Conservation (phyloP, 2,113 vertebrate genomes). For the Amphiprion ocellaris region DNA sequence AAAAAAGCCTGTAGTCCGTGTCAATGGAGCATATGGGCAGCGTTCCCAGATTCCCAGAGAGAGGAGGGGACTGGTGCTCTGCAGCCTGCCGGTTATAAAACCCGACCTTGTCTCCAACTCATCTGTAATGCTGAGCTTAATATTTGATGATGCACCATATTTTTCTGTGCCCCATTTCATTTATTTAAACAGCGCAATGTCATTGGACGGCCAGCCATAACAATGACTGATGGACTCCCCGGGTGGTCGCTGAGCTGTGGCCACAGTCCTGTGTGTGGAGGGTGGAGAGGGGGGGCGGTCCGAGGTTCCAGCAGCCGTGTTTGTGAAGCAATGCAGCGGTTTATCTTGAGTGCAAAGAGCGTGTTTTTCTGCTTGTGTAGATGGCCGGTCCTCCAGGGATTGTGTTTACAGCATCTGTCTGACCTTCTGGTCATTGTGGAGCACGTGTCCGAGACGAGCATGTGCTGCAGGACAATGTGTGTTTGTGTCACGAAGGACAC, state of each 20-base stretch:
- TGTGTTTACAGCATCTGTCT: conserved; percentile 53
- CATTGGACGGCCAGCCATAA: conserved; percentile 51
- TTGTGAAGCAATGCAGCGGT: conserved; percentile 38
- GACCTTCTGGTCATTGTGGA: conserved; percentile 48
- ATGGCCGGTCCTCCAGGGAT: conserved; percentile 27
- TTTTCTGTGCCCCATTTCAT: conserved; percentile 58
- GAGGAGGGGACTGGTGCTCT: conserved; percentile 22
- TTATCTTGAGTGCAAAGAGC: conserved; percentile 56
- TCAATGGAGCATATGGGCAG: conserved; percentile 49
- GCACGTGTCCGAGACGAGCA: not conserved
- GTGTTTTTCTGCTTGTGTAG: not conserved
- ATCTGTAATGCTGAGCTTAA: conserved; percentile 52
- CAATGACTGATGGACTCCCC: conserved; percentile 59
- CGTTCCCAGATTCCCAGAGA: conserved; percentile 61
- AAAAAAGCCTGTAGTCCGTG: conserved; percentile 28
- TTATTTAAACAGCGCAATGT: conserved; percentile 47
- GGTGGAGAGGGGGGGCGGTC: not conserved
- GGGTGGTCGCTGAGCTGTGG: conserved; percentile 36
- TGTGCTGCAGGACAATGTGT: no score
- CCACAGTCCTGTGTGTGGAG: not conserved
- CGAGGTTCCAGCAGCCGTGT: not conserved
- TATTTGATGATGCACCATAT: conserved; percentile 67
- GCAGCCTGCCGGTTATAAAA: conserved; percentile 57
- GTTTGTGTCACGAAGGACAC: no score
- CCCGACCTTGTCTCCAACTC: conserved; percentile 61